Base-by-base conservation (phyloP, 92 coral and sea anemone genomes). In the Porites rus region DNA sequence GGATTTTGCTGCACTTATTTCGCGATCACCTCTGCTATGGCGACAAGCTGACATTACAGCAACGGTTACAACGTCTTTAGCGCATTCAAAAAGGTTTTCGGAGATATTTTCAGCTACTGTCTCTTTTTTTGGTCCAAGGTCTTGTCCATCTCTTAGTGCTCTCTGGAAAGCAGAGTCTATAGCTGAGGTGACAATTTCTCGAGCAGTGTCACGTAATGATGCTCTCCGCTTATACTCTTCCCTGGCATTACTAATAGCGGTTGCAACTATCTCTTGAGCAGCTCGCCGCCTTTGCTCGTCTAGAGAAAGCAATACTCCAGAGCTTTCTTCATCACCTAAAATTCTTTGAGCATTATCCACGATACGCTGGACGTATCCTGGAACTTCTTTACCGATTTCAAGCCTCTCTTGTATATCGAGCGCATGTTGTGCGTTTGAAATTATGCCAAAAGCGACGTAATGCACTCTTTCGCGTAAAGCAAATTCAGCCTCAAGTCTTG, bases 281-380 rank as follows among this genome's bases (percentile, higher is more conserved):
- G 86, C 79, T 28, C 63, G 84, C 20, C 67, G 54, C 65, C 70
- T 46, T 76, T 87, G 74, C 69, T 65, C 79, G 22, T 82, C 83
- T 52, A n/a, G 9, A 17, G n/a, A 58, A 17, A 21, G 66, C 46
- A 22, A 75, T 53, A 43, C 18, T 16, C 61, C 76, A 5, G 76
- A 54, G 64, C 31, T 69, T 54, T 75, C 62, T 62, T 75, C 78
- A 60, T 22, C 67, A n/a, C 65, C 89, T 9, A 88, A 61, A 9
- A 50, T 85, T 8, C 58, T 76, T 71, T 88, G 87, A 10, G 98
- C 95, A 24, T 53, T 43, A 74, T 92, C 81, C 31, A 92, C 86
- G 51, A 92, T 83, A 20, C 83, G 60, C 62, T 87, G 91, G 3
- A 94, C 95, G 74, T 88, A 91, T 6, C 43, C 28, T 5, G 77